Evolutionary conservation across 2,888 invertebrate genomes (phyloP), one percentile per base, ranked within the genome.

Genomic region (Euzetes globulus): DNA sequence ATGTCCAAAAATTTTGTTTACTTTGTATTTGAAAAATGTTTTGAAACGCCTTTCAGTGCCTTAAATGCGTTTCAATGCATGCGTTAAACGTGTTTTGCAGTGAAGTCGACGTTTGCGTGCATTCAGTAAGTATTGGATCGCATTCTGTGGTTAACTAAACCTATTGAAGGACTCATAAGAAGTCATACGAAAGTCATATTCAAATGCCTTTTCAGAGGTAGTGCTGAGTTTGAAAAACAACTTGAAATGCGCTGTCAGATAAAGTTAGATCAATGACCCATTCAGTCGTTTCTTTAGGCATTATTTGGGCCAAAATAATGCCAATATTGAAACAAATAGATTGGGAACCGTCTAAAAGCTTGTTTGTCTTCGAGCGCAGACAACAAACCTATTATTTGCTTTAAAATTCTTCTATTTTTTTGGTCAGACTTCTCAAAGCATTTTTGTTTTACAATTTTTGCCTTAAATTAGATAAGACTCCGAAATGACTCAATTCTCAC

Each of bases 221-320:
- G 41, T 9, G 55, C 55, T 22, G 2, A 22, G 55, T 13, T 11
- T 25, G 7, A 9, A 55, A 55, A 55, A 55, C 55, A 55, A 55
- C 55, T 55, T 22, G 41, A 41, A 55, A 55, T 25, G 55, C 55
- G 22, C 55, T 55, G 29, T 60, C 11, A 60, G 60, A 60, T 13
- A 29, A 33, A 60, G 60, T 33, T 55, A 60, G 60, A 60, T 60
- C 60, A 60, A 60, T 60, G 60, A 60, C 60, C 60, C 29, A 60
- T 27, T 60, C 60, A 60, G 17, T 60, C 29, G 60, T 60, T 60
- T n/a, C 60, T 60, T 60, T 33, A 60, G 60, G 60, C 60, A 60
- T 29, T 60, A 29, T 60, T 60, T 60, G 19, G 55, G 25, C 55
- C 55, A 55, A 55, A 55, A 55, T 22, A 22, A 41, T 41, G 11